Base-by-base conservation (phyloP, 2,888 invertebrate genomes). In the Cheilosia variabilis region DNA sequence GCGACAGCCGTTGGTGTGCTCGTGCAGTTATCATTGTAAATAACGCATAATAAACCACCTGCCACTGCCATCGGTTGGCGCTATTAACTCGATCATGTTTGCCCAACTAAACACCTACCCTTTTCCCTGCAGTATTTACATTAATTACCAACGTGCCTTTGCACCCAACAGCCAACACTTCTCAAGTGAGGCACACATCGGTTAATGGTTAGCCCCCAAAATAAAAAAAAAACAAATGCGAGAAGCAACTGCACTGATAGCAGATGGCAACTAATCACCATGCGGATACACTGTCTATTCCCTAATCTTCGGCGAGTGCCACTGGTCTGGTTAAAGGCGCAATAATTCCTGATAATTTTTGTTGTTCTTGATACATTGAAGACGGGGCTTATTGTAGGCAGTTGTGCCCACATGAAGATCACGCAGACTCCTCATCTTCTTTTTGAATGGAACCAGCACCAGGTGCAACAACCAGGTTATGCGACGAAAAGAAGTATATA, bases 401-500 rank as follows among this genome's bases (percentile, higher is more conserved):
- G 47, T 53, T 60, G 19, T 72, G 31, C 37, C 60, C 53, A 41
- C 34, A 62, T 55, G 82, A 68, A 83, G 77, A 73, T 83, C 66
- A 52, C 55, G 34, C 63, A 75, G 50, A 81, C 69, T 75, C 69
- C 52, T 76, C 69, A 65, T 69, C 62, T 37, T 69, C 57, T 45
- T 84, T 60, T 76, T 84, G 66, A 84, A 84, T 79, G 76, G 62
- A 86, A 81, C 81, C 86, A 86, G 62, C 81, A 81, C 86, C 86
- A 86, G 86, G 86, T 86, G 86, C 86, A 86, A 81, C 57, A 86
- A 71, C 81, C 80, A 86, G 76, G 76, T 79, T 83, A 66, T 79
- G 75, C 37, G 79, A 79, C 63, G 77, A 62, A 50, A 77, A 53
- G 43, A 47, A 37, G 31, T 10, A n/a, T 7, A 15, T 62, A 71